These are phyloP conservation scores for Bombus confusus DNA, from an alignment of 1,140 invertebrate species.

Conservation along the genomic window DNA sequence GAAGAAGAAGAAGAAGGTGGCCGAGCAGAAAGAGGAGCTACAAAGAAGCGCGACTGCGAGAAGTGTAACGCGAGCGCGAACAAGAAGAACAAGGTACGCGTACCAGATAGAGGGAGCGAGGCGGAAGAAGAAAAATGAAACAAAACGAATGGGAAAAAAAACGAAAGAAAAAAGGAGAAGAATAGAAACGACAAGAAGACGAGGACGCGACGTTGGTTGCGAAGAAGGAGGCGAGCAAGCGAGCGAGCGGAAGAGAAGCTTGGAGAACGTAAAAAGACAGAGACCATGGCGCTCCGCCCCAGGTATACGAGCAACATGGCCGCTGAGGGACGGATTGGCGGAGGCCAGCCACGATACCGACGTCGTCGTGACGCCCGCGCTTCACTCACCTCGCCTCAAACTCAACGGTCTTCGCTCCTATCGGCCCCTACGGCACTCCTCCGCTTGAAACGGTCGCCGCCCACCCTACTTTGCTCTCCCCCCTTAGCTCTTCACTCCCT, in stretches of 20 bases:
- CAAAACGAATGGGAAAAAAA: background rate
- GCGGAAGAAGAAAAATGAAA: background rate
- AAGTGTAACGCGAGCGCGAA: conserved; percentile 26
- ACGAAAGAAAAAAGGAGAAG: background rate
- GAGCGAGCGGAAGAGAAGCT: conserved; percentile 38
- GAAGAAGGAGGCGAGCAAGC: conserved; percentile 32
- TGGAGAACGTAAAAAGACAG: conserved; percentile 40
- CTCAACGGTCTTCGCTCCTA: conserved; percentile 62
- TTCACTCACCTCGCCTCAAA: conserved; percentile 77
- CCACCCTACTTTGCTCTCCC: conserved; percentile 66
- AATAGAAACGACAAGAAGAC: conserved; percentile 17
- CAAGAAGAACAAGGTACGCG: conserved; percentile 9
- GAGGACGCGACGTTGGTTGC: conserved; percentile 17
- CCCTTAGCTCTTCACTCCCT: background rate
- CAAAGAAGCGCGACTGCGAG: conserved; percentile 47
- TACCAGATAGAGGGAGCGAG: conserved; percentile 32
- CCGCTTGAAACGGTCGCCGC: conserved; percentile 69
- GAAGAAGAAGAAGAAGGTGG: background rate
- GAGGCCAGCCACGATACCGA: conserved; percentile 77
- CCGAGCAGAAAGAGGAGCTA: conserved; percentile 16
- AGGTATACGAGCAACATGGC: conserved; percentile 80
- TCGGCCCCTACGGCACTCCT: conserved; percentile 67
- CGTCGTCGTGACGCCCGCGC: conserved; percentile 80
- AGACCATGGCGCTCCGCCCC: conserved; percentile 77
- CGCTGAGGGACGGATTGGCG: conserved; percentile 82